Base-by-base conservation (phyloP, 2,888 invertebrate genomes). In the Agonopterix arenella region DNA sequence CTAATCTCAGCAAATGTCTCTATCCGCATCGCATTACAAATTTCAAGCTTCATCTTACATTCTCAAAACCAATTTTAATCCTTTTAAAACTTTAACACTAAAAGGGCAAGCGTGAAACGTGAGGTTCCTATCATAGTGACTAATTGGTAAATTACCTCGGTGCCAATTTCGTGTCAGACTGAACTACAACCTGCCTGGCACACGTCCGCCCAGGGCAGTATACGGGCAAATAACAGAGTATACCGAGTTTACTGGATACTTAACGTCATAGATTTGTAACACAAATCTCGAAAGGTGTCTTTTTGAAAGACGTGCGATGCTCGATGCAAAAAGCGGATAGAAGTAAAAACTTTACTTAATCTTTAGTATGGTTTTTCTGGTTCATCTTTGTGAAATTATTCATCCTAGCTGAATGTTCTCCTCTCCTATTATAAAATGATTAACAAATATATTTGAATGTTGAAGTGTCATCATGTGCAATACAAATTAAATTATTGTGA, bases 121-220 rank as follows among this genome's bases (percentile, higher is more conserved):
- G 71, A 75, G 70, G 62, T 67, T 59, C 61, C 66, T 65, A 68
- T 73, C 66, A 62, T 59, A 66, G 66, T 61, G 64, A 70, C 69
- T 79, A 76, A 79, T 76, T 76, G 72, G 73, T 60, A 68, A 76
- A 79, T 73, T 73, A 69, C 67, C 52, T 52, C 56, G 58, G 62
- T 57, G 60, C 60, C 64, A 66, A 53, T 53, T 53, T 52, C 42
- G 9, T 47, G 52, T 52, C 52, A 49, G 52, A 11, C n/a, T 57
- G 55, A 57, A 54, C 60, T 46, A 57, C 52, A 52, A 49, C 58
- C 56, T 50, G 55, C 58, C 55, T 50, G 55, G 56, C 59, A 58
- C 52, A 52, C 46, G 28, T 28, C 28, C 28, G 57, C 58, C 55
- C 42, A 47, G 16, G 51, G 58, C 61, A 60, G 64, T 61, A 59